Evolutionary conservation across 2,113 vertebrate species (phyloP).

Genomic region (Gila orcuttii): DNA sequence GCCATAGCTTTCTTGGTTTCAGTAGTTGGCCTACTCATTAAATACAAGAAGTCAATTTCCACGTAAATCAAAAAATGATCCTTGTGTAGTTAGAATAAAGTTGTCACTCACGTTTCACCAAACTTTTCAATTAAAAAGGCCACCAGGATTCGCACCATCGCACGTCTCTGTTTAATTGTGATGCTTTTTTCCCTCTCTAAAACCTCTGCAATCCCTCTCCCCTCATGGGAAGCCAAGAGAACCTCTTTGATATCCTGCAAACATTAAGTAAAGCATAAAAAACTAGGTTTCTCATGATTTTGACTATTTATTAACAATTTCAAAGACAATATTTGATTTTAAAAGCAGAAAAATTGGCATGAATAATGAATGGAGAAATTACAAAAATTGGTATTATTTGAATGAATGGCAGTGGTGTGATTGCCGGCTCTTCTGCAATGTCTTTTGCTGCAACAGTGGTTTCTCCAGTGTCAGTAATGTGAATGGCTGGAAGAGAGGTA

Average conservation of each 20-base stretch:
- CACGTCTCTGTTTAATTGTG: not conserved
- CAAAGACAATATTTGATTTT: not conserved
- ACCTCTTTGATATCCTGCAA: not conserved
- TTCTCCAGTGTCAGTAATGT: not conserved
- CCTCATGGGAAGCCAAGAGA: not conserved
- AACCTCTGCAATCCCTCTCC: not conserved
- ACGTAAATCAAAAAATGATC: not conserved
- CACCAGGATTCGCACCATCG: slow-evolving; percentile 3
- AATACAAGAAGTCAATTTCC: too few relatives aligned
- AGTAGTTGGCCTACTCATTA: too few relatives aligned
- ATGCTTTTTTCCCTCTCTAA: not conserved
- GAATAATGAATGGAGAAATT: not conserved
- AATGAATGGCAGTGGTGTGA: not conserved
- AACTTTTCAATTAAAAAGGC: slow-evolving; percentile 1
- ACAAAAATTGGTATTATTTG: not conserved
- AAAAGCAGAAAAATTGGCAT: not conserved
- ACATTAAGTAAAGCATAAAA: not conserved
- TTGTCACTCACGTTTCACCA: slow-evolving; percentile 59
- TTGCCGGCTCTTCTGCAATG: not conserved
- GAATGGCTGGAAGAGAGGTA: not conserved
- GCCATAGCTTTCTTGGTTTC: too few relatives aligned
- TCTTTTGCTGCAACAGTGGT: not conserved
- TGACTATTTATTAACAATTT: not conserved
- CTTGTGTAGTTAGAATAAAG: slow-evolving; percentile 76
- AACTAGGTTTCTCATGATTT: not conserved